These are phyloP conservation scores for Ancistrus triradiatus DNA, from an alignment of 2,113 vertebrate genomes.

Conservation along the genomic window DNA sequence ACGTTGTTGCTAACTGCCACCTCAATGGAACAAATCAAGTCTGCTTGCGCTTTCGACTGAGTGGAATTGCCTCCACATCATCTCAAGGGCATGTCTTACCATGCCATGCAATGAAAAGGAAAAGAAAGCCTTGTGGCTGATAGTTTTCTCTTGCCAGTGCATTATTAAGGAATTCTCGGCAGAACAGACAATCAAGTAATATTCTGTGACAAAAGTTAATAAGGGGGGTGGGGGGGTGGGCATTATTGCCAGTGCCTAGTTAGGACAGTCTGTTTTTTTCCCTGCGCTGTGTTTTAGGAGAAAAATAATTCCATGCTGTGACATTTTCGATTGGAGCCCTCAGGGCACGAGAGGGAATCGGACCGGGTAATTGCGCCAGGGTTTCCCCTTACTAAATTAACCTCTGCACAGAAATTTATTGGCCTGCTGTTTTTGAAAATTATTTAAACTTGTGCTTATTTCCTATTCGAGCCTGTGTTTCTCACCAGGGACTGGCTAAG, in stretches of 20 bases:
- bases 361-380: constrained; percentile 69
- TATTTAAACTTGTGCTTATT: constrained; percentile 70
- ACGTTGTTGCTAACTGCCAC: constrained; percentile 40
- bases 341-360: constrained; percentile 64
- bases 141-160: constrained; percentile 18
- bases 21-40: constrained; percentile 28
- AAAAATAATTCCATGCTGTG: constrained; percentile 44
- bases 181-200: constrained; percentile 42
- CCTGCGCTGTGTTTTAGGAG: constrained; percentile 49
- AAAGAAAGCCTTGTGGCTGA: constrained; percentile 6
- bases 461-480: constrained; percentile 22
- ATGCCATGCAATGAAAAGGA: not conserved
- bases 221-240: constrained; percentile 58
- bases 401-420: constrained; percentile 71
- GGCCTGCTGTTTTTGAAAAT: constrained; percentile 65
- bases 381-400: constrained; percentile 72
- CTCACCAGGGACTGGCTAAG: constrained; percentile 33
- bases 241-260: constrained; percentile 60
- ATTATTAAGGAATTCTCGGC: constrained; percentile 38
- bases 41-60: not conserved
- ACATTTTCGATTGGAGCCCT: constrained; percentile 71
- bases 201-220: constrained; percentile 59
- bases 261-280: constrained; percentile 64
- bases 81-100: constrained; percentile 19
- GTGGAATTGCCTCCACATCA: constrained; percentile 15